Percentiles rank a stretch among this genome's conserved stretches.
Conservation (phyloP, 2,113 vertebrate genomes). For the Chitala chitala region DNA sequence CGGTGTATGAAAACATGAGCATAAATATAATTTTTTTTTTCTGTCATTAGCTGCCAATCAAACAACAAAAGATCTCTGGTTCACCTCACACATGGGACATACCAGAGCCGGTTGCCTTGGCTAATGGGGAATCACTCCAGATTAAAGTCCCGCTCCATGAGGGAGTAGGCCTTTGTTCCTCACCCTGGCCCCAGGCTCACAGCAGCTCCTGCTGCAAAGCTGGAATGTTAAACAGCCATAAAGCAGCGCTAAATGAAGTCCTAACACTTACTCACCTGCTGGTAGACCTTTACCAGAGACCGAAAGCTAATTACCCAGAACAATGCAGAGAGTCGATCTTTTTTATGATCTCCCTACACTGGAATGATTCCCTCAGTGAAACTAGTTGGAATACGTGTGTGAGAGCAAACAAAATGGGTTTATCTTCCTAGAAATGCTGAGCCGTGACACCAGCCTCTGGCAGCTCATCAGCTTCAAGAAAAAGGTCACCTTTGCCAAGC, state of each 20-base stretch:
- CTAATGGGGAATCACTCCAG: constrained; percentile 12
- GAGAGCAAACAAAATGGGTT: not conserved
- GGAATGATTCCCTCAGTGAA: not conserved
- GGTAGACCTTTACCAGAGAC: constrained; percentile 8
- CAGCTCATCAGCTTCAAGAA: not conserved
- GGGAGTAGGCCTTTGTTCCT: constrained; percentile 17
- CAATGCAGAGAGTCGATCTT: not conserved
- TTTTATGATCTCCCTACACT: not conserved
- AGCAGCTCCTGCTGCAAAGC: constrained; percentile 14
- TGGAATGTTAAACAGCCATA: constrained; percentile 22
- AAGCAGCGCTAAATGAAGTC: constrained; percentile 22
- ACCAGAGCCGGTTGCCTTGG: constrained; percentile 22
- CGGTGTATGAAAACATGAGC: not conserved
- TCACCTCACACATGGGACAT: constrained; percentile 11
- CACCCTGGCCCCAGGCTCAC: not conserved
- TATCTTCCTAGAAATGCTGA: not conserved
- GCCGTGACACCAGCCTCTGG: not conserved
- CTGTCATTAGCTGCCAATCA: not conserved
- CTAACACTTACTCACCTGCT: constrained; percentile 27
- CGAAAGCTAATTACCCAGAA: constrained; percentile 23
- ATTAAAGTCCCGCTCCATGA: constrained; percentile 25
- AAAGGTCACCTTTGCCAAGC: no score
- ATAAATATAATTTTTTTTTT: constrained; percentile 10
- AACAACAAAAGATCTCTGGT: constrained; percentile 18
- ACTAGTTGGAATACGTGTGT: not conserved